Evolutionary conservation across 2,797 vertebrate species (phyloP).

Genomic region (Rhabdomys pumilio): DNA sequence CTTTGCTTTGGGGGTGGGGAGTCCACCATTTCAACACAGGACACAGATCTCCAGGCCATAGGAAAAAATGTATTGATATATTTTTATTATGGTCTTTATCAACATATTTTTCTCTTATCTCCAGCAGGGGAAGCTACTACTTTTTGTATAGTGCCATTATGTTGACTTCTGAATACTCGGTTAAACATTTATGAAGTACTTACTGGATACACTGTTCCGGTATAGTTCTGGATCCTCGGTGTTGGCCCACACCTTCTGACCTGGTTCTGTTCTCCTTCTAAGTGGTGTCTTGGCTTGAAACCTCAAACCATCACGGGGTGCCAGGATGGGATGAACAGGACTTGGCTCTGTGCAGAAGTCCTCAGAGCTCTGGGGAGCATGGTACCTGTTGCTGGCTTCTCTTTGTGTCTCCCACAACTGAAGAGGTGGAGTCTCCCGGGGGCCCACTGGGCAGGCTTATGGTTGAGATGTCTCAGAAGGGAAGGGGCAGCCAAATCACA

Average conservation of each 20-base stretch:
- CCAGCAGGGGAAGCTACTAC: background rate
- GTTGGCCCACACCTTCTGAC: background rate
- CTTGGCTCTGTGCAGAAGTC: background rate
- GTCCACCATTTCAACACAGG: background rate
- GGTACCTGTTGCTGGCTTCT: background rate
- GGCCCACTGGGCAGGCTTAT: background rate
- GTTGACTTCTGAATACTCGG: background rate
- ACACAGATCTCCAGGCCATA: background rate
- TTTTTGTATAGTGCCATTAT: background rate
- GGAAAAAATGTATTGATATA: background rate
- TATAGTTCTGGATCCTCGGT: background rate
- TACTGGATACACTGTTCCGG: background rate
- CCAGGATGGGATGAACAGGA: background rate
- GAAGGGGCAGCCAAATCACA: background rate
- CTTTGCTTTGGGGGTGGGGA: background rate
- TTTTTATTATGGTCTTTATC: constrained; percentile 11
- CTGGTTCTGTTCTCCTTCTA: background rate
- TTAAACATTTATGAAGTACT: background rate
- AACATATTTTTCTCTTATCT: background rate
- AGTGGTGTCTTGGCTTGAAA: background rate
- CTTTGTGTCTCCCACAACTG: background rate
- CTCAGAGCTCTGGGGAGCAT: background rate
- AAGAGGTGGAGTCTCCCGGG: background rate
- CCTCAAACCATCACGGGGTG: too few species aligned
- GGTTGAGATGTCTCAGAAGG: background rate